Base-by-base conservation (phyloP, 2,888 invertebrate genomes). In the Copidosoma aretas region DNA sequence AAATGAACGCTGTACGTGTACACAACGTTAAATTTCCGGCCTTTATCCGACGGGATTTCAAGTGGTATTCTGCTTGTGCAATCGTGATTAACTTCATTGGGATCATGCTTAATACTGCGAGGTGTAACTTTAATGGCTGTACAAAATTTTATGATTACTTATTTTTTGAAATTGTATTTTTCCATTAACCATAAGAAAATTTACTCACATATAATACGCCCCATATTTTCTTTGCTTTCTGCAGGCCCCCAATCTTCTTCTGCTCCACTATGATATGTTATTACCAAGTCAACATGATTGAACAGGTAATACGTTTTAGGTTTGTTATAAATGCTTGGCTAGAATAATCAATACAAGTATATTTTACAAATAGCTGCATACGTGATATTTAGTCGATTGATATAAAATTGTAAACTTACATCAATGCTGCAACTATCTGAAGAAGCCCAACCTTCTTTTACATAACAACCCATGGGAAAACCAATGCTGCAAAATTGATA, bases 391-490 rank as follows among this genome's bases (percentile, higher is more conserved):
- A 56, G 17, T 53, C 4, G 17, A 19, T n/a, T 19, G 19, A 19
- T 25, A 56, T 41, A 49, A 8, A 17, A 22, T 58, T 43, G 62
- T 32, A 54, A 54, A 71, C 75, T 73, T 70, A 82, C 81, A 65
- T 76, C 78, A 41, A 81, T 77, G 49, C 76, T 77, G 63, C 82
- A 82, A n/a, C 76, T 77, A 21, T 80, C 80, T 64, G 73, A 75
- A 58, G 71, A 75, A 10, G 73, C 72, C 70, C 75, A 77, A n/a
- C 75, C 41, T 41, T 81, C 87, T 72, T 91, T 89, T 12, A 92
- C 91, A 82, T 91, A 93, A 82, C 98, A 99, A 10, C 98, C 98
- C 93, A 99, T 96, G 0, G 98, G 98, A 84, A 99, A 99, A 14
- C 98, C 98, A 53, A 94, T 95, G 73, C 93, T 93, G 83, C 99